Evolutionary conservation across 2,113 vertebrate genomes (phyloP), one percentile per base, ranked within the genome.

Genomic region (Athene noctua): DNA sequence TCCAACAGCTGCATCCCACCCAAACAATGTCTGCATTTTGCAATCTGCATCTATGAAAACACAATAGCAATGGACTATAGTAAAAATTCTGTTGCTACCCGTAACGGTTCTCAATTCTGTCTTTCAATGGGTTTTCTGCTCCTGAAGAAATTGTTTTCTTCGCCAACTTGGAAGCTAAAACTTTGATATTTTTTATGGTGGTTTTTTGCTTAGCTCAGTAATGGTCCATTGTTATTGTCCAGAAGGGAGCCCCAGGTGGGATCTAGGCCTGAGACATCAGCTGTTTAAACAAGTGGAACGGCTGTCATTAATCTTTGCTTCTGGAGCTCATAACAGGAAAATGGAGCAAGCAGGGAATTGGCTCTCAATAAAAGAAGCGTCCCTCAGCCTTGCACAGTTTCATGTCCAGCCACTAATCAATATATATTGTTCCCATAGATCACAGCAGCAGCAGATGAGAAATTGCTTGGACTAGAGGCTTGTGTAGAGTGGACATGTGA

Each of bases 401-500:
- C 95, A 88, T 96, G 95, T 96, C 93, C 95, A 96, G 87, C 71
- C 74, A 88, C 94, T 96, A 94, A 96, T 97, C 96, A 96, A 97
- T 97, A 97, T 81, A 87, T 96, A 96, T 93, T 80, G 81, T 88
- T 96, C 94, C 62, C 92, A 97, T 94, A 96, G 90, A 97, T 97
- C 96, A 97, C 80, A 74, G 66, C 34, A 95, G 77, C 19, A 0
- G 90, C 72, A 92, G 90, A 68, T 96, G 94, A 97, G 94, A 93
- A 97, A 97, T 96, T 92, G 88, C 77, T 88, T 73, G 78, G 91
- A 83, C 90, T 79, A 67, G 78, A 94, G 88, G 72, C 80, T 66
- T 72, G 59, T 59, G 63, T 57, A 52, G 87, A 94, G 86, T 79
- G 83, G 94, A 94, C 80, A 90, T 65, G 40, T n/a, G 88, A 96